Evolutionary conservation across 2,113 vertebrate genomes (phyloP), one percentile per base, ranked within the genome.

Genomic region (Cryptomyrus ogoouensis): DNA sequence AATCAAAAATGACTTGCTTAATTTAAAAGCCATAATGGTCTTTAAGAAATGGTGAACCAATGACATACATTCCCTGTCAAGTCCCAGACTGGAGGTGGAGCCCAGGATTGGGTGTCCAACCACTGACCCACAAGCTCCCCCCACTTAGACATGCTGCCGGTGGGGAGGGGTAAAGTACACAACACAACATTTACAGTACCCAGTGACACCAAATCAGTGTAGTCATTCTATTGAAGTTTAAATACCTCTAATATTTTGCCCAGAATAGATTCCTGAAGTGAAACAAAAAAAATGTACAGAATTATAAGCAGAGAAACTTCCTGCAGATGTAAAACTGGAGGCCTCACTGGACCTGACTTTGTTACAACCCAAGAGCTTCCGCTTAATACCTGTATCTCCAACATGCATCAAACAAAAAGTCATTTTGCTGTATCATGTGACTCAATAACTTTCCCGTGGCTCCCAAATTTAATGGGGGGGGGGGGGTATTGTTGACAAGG

Each of bases 241-340:
- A 94, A 95, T 97, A 97, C 96, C 96, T 97, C 94, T 91, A 94
- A 94, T 92, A 96, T 91, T 94, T 91, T 95, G 62, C 92, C 90
- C 94, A 94, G 90, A 90, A 96, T 90, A 93, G 93, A 95, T 50
- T 92, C 94, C 95, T 96, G 93, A 91, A 92, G 92, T 89, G 53
- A 93, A 91, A 95, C 89, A 92, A 93, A 90, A 66, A 66, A 90
- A 46, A 88, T 90, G 80, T 19, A 77, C 27, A 35, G 39, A 35
- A 77, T 77, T 77, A 77, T 77, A 39, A 77, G 70, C 70, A 77
- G 31, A 77, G 5, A 39, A 77, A 77, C 15, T 35, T 77, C 70
- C 70, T 77, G 31, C 70, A 77, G 31, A 77, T 77, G 31, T 77
- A 35, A 77, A 77, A 35, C 70, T 77, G 31, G 70, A 15, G 70